Evolutionary conservation across 1,140 invertebrate species (phyloP), one percentile per base, ranked within the genome.

Genomic region (Procambarus virginalis): DNA sequence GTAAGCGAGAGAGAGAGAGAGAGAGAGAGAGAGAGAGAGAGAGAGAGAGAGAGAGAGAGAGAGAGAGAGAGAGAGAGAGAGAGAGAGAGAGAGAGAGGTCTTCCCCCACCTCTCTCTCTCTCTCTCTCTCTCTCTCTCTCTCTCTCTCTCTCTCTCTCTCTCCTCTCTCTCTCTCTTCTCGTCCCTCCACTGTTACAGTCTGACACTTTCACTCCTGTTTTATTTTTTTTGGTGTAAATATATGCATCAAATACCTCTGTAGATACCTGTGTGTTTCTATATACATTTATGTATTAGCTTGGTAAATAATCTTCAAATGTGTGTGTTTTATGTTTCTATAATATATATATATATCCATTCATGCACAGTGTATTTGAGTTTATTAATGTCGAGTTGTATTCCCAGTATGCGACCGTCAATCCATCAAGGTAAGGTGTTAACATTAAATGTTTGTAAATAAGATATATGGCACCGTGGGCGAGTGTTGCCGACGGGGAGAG

Each of bases 1-100:
- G 51, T 9, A 12, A 55, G 51, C 6, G 75, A 22, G 48, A 76
- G 48, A 45, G 48, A 45, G 75, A n/a, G 73, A 76, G 73, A 76
- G 73, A 76, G 73, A 76, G 73, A 76, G 73, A 76, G 75, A 76
- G 75, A 76, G 75, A 76, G 75, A 76, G 75, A 76, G 75, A 76
- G 75, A 76, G 75, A 76, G 75, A 76, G 75, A 76, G 75, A 76
- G 75, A 76, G 75, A 76, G 75, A 76, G 75, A 76, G 51, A 55
- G 51, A 55, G 51, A 78, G 76, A 78, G 76, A 78, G 76, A 78
- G 76, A 78, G 76, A 78, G 76, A 78, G 76, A 78, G 76, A 78
- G 46, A 78, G 76, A 78, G 76, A 78, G 76, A 78, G 46, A 78
- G 46, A 49, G 77, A 49, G 48, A 49, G 34, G 34, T 34, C 34